Conservation (phyloP, 1,140 invertebrate genomes). For the Achroia grisella region DNA sequence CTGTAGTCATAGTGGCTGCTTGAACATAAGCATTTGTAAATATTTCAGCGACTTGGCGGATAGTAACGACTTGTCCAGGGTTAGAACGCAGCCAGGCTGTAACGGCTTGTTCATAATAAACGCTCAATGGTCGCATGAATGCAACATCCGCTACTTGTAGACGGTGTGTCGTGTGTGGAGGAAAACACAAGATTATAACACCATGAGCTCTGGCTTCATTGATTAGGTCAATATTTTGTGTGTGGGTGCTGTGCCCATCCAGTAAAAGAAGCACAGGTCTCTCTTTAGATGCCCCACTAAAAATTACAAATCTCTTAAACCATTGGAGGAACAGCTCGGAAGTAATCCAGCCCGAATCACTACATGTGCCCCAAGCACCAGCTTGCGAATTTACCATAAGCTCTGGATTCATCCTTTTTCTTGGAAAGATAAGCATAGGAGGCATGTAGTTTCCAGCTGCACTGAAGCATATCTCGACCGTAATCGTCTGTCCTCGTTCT, state of each 20-base stretch:
- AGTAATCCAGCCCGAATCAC: conserved; percentile 33
- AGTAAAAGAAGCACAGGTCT: conserved; percentile 34
- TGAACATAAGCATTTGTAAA: conserved; percentile 34
- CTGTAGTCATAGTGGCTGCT: no score
- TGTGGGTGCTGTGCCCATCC: conserved; percentile 35
- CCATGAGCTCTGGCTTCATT: conserved; percentile 21
- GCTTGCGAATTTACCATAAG: conserved; percentile 4
- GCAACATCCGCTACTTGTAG: conserved; percentile 52
- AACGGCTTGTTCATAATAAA: conserved; percentile 32
- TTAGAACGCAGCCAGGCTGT: conserved; percentile 36
- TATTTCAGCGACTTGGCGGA: conserved; percentile 23
- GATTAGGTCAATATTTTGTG: conserved; percentile 31
- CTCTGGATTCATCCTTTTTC: background rate
- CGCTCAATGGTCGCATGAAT: conserved; percentile 48
- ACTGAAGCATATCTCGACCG: conserved; percentile 42
- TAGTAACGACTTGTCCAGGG: conserved; percentile 27
- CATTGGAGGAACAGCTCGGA: conserved; percentile 30
- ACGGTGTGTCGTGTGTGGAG: conserved; percentile 52
- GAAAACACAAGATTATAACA: conserved; percentile 45
- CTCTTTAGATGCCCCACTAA: conserved; percentile 17
- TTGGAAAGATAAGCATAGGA: conserved; percentile 30
- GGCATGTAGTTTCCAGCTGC: conserved; percentile 38
- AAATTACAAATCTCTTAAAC: conserved; percentile 38
- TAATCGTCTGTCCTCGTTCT: conserved; percentile 37
- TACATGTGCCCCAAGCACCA: conserved; percentile 20